Base-by-base conservation (phyloP, 2,797 vertebrate species). In the Acanthurus tractus region DNA sequence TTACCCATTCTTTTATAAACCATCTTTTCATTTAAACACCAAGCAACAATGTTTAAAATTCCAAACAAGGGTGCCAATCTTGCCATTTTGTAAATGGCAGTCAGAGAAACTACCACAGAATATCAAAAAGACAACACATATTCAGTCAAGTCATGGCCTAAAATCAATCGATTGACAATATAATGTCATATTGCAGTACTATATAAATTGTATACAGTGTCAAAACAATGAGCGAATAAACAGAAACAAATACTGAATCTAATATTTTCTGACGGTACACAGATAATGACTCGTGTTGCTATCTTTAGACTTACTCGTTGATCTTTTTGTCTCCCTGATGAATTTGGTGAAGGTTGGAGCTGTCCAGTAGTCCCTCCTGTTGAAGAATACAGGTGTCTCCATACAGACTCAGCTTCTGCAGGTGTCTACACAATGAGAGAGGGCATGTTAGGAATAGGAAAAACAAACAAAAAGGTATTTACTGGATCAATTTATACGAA, bases 241-340 rank as follows among this genome's bases (percentile, higher is more conserved):
- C 0, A 61, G 25, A 52, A 66, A 79, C 20, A 15, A 8, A 17
- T 4, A 13, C 5, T 34, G 8, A 42, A 54, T 45, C 1, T 14
- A 50, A 56, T 36, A 12, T 11, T 23, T 38, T 36, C 1, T 38
- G 46, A 62, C 20, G 23, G 23, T 46, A 2, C 4, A 34, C n/a
- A 18, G 55, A 56, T 59, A 76, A 25, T 22, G 4, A 55, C 8
- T 6, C 3, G 15, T 53, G 34, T 6, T 44, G 62, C 15, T 3
- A 8, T 40, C 29, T 7, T 58, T 14, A 8, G 52, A 7, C 98
- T 97, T 95, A 99, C 98, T 99, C 97, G 58, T 97, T 97, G 82
- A 98, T 96, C 93, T 98, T 98, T 92, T 99, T 99, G 89, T 97
- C 96, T 40, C 97, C 97, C 67, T 97, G 97, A 82, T 98, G 96